These are phyloP conservation scores for Octodon degus DNA, from an alignment of 2,113 vertebrate genomes.

Conservation along the genomic window DNA sequence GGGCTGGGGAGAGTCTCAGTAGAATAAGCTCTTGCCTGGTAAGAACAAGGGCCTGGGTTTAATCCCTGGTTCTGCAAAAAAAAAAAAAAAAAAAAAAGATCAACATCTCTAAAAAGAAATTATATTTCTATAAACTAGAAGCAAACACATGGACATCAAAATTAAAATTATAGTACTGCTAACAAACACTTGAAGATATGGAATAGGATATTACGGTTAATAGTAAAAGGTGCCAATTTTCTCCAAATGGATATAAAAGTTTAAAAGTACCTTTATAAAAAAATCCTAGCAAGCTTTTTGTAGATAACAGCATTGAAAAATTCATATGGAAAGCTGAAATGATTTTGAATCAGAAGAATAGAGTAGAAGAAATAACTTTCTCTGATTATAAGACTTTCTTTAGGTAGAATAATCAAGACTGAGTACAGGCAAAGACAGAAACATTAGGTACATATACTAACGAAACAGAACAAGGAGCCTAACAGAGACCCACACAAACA, in stretches of 20 bases:
- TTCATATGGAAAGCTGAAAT: background rate
- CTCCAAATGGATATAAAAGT: background rate
- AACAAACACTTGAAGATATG: background rate
- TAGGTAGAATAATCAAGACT: background rate
- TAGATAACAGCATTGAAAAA: background rate
- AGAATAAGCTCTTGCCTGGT: no score
- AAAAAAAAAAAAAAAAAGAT: background rate
- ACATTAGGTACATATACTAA: background rate
- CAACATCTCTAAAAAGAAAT: background rate
- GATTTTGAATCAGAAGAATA: background rate
- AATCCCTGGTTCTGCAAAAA: no score
- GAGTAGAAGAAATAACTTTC: background rate
- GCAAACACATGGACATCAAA: background rate
- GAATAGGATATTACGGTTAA: background rate
- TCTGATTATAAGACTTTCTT: background rate
- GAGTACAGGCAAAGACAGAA: background rate
- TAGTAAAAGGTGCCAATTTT: background rate
- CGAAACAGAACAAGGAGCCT: background rate
- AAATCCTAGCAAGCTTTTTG: background rate
- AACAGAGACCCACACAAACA: background rate
- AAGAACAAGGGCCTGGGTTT: no score
- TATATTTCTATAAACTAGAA: background rate
- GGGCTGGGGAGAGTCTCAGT: no score
- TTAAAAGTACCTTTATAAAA: background rate
- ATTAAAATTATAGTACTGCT: background rate